Percentiles rank a stretch among this genome's conserved stretches.
phyloP scores from a whole-genome alignment of 2,797 vertebrate species.

The Melanotaenia nigrans region DNA sequence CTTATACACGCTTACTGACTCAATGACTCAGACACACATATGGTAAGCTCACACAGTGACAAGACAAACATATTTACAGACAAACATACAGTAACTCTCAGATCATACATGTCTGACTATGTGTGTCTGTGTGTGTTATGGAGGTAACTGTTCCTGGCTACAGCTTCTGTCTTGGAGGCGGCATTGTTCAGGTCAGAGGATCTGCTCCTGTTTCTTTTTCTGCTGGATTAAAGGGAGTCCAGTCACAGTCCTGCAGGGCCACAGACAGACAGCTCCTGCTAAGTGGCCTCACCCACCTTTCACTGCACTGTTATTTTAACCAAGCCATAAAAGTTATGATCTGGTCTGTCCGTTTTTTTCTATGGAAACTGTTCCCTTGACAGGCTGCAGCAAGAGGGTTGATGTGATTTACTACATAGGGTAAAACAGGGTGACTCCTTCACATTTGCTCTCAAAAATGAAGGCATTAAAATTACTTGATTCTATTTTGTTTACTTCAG shows the following conservation, averaged over 20 bases:
- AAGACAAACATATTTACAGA: conserved; percentile 26
- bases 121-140: conserved; percentile 39
- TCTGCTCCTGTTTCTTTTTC: conserved; percentile 54
- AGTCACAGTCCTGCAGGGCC: conserved; percentile 31
- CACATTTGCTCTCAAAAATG: not conserved
- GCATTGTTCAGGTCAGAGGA: conserved; percentile 66
- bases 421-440: not conserved
- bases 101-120: conserved; percentile 52
- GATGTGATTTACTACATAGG: conserved; percentile 21
- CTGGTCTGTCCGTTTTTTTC: conserved; percentile 14
- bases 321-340: conserved; percentile 50
- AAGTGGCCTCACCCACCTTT: conserved; percentile 43
- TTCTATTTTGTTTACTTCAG: not conserved
- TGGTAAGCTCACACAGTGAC: conserved; percentile 21
- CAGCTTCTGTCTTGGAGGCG: conserved; percentile 54
- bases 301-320: conserved; percentile 62
- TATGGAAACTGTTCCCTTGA: not conserved
- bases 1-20: conserved; percentile 19
- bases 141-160: conserved; percentile 60
- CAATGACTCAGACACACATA: conserved; percentile 38
- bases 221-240: conserved; percentile 60
- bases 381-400: conserved; percentile 8
- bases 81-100: conserved; percentile 20
- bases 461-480: not conserved
- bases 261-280: conserved; percentile 47